Evolutionary conservation across 2,888 invertebrate genomes (phyloP).

Genomic region (Phengaris arion): DNA sequence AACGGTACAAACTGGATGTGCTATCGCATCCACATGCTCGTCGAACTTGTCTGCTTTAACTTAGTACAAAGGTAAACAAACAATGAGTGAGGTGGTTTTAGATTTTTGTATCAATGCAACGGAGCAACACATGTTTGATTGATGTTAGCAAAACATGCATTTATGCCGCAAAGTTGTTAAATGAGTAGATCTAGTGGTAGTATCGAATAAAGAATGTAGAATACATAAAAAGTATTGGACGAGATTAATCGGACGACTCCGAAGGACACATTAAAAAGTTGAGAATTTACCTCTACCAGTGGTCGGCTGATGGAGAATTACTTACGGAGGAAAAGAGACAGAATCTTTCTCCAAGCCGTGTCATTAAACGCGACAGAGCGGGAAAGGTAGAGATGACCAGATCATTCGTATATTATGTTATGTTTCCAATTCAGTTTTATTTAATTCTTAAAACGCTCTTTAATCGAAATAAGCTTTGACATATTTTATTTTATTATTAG

Average conservation of each 20-base stretch:
- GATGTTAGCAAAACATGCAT: not conserved
- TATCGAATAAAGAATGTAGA: not conserved
- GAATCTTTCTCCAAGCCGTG: constrained; percentile 30
- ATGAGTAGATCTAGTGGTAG: no score
- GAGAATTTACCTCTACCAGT: constrained; percentile 16
- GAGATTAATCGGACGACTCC: constrained; percentile 3
- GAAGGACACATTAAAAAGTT: constrained; percentile 23
- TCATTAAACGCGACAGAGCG: constrained; percentile 47
- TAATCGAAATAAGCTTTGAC: constrained; percentile 36
- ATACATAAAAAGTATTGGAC: not conserved
- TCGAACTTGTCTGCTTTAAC: constrained; percentile 53
- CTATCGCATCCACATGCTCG: constrained; percentile 70
- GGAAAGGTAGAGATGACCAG: constrained; percentile 45
- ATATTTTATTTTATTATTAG: not conserved
- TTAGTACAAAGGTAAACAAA: constrained; percentile 28
- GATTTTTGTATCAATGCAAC: not conserved
- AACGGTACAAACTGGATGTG: constrained; percentile 76
- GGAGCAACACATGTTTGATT: not conserved
- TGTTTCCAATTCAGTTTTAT: constrained; percentile 18
- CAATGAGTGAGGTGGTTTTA: not conserved
- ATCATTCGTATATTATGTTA: constrained; percentile 32
- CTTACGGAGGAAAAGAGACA: constrained; percentile 44
- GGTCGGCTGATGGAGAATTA: constrained; percentile 17
- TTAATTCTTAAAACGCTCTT: constrained; percentile 32
- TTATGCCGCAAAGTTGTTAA: no score